Evolutionary conservation across 2,888 invertebrate species (phyloP).

Genomic region (Chrysolina haemoptera): DNA sequence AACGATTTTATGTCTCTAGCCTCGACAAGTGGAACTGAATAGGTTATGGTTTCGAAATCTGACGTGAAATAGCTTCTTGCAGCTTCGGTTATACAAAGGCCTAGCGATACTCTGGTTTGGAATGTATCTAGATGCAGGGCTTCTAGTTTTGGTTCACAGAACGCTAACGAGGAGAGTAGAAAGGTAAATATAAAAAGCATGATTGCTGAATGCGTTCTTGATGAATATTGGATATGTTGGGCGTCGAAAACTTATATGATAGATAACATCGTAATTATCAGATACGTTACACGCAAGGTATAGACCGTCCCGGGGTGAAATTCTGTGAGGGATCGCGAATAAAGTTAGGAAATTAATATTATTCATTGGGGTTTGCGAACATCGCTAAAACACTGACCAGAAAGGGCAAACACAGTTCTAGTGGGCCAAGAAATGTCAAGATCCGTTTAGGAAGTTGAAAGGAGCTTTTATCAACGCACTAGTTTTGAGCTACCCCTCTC

Average conservation of each 20-base stretch:
- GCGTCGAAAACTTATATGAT: not conserved
- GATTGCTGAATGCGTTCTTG: not conserved
- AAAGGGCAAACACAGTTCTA: too few relatives aligned
- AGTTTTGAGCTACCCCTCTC: too few relatives aligned
- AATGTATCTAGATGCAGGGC: constrained; percentile 19
- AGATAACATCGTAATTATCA: not conserved
- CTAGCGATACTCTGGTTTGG: constrained; percentile 38
- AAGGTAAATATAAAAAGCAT: not conserved
- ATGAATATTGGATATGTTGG: not conserved
- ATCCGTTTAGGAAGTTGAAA: too few relatives aligned
- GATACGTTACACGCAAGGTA: not conserved
- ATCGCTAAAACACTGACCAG: too few relatives aligned
- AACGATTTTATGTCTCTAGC: constrained; percentile 23
- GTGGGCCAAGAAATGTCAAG: too few relatives aligned
- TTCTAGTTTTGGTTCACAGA: constrained; percentile 18
- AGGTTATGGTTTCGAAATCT: constrained; percentile 39
- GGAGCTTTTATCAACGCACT: too few relatives aligned
- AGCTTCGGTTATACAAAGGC: constrained; percentile 44
- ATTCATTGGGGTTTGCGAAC: too few relatives aligned
- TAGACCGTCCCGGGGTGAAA: not conserved
- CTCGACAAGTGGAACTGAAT: constrained; percentile 34
- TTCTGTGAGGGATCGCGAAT: not conserved
- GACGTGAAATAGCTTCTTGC: constrained; percentile 38
- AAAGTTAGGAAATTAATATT: not conserved
- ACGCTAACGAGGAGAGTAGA: not conserved